Evolutionary conservation across 2,888 invertebrate genomes (phyloP), one percentile per base, ranked within the genome.

Genomic region (Baccha elongata): DNA sequence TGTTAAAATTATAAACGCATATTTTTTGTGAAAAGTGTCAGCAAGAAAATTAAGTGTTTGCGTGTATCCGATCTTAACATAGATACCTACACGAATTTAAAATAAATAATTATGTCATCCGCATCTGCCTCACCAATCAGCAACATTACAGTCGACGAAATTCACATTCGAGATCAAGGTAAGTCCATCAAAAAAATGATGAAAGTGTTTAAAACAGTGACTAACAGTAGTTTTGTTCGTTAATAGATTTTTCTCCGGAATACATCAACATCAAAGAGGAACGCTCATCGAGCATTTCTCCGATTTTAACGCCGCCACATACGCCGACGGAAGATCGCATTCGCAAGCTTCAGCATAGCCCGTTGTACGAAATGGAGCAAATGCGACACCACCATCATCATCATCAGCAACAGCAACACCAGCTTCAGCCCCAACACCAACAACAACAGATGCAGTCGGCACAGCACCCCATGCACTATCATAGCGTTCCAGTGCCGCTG

Each of bases 221-320:
- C 58, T 74, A 40, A 64, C 17, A 11, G 8, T 8, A 15, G n/a
- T 58, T 5, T 32, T 32, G 8, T 68, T 4, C 44, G n/a, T 21
- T 86, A 86, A 17, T 91, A 93, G 93, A 92, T 88, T 93, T 93
- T 87, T 92, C 92, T 42, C 92, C 92, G 85, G 93, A 93, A 87
- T 93, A 93, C 85, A 92, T 93, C 72, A 92, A 92, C 87, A 93
- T 93, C 85, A 93, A 93, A 88, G 91, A 93, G 72, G 93, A 93
- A 89, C 92, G 93, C 76, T 92, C 93, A 85, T 92, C 93, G 73
- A 90, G 90, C 60, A 86, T 90, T 44, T 91, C 91, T 62, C 93
- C 93, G 71, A 92, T 95, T 86, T 91, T 95, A 85, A 95, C 95
- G 85, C 95, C 95, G 46, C 95, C 95, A 11, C 94, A 94, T 86